Evolutionary conservation across 2,888 invertebrate genomes (phyloP), one percentile per base, ranked within the genome.

Genomic region (Frankliniella intonsa): DNA sequence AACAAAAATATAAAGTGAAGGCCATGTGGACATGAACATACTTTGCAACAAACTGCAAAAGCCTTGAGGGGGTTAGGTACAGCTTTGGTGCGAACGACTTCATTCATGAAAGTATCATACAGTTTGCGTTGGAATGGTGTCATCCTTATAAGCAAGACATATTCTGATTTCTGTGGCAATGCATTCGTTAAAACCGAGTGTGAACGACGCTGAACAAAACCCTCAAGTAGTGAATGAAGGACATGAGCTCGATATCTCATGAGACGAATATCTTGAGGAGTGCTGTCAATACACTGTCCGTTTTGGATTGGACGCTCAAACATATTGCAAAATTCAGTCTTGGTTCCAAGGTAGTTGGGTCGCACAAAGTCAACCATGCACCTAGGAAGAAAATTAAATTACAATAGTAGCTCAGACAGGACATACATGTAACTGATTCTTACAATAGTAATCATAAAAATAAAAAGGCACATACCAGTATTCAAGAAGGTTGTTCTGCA

Each of bases 361-460:
- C 99, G 91, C 0, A 99, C 98, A 88, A 99, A 99, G 87, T 99
- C 98, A 0, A 98, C 98, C 98, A 98, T 98, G 87, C 98, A 98
- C 85, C 85, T 85, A 81, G 38, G 81, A 69, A 49, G 38, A 81
- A 14, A 62, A 9, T 0, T 12, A 9, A n/a, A 49, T n/a, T 49
- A 14, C 0, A 12, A 14, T n/a, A 17, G 80, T n/a, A n/a, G n/a
- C 25, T 14, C 12, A 79, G 12, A 12, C 79, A 25, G 1, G 11
- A 14, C 65, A 51, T 25, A 27, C 9, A 12, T n/a, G 8, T 1
- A 27, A 25, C 12, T 38, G 19, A 27, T 55, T 55, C 17, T 50
- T 9, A 50, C n/a, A 49, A 80, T 50, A 80, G 19, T 27, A 80
- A 80, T 27, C 22, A 51, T 11, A 50, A 81, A 3, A 76, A 80